Evolutionary conservation across 2,113 vertebrate species (phyloP), one percentile per base, ranked within the genome.

Genomic region (Polyodon spathula): DNA sequence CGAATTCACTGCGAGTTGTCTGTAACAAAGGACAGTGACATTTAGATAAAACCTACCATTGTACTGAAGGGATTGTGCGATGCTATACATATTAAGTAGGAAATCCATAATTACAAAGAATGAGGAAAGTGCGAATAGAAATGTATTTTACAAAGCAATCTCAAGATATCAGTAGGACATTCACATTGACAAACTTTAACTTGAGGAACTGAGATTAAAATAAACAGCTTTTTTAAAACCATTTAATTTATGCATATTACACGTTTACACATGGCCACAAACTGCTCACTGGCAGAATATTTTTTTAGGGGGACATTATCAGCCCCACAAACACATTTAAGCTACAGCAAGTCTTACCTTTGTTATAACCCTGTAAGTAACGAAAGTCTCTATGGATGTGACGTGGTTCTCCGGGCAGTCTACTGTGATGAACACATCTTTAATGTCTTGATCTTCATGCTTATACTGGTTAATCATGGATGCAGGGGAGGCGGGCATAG

Each of bases 381-480:
- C 87, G 66, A 94, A 99, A 1, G 94, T 99, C 80, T 99, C 96
- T n/a, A 99, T 91, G 64, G 95, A 84, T 8, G 94, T 95, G 63
- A 97, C 82, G 1, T 95, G 90, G 73, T 92, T 96, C 84, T 97
- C 94, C 1, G 96, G 94, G 58, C 92, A 85, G 72, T 98, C 95
- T 0, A 99, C 94, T 0, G 84, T 89, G 76, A 98, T 77, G 70
- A 97, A 93, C 73, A 98, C 69, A 80, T 98, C 94, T 80, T 86
- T 91, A 68, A 78, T 50, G 61, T 90, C 85, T 54, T 76, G 78
- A 42, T 90, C 93, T 63, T 93, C 93, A 27, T 2, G 27, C 27
- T 27, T 27, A 27, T 92, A 89, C 71, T 98, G 92, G 77, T 97
- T 97, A 77, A 86, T 86, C 93, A 96, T 90, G 5, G 95, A 97